Conservation (phyloP, 2,797 vertebrate genomes). For the Gymnodraco acuticeps region DNA sequence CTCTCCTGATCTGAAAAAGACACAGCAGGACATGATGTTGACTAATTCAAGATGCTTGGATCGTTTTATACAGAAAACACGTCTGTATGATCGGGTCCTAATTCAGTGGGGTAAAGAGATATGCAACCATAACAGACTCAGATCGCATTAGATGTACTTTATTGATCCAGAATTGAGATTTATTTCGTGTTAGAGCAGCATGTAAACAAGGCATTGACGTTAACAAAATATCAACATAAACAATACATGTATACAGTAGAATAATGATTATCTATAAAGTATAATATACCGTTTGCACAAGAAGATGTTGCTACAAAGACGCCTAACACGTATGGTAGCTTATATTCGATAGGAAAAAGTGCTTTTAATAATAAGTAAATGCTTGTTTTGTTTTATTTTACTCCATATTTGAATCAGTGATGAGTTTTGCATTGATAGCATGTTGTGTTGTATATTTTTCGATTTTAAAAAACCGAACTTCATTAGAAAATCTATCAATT, state of each 20-base stretch:
- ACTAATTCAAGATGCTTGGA: slow-evolving; percentile 8
- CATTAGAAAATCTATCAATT: not conserved
- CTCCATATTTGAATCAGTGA: not conserved
- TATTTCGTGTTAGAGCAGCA: no score
- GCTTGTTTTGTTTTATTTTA: no score
- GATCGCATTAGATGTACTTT: no score
- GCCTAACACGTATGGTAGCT: no score
- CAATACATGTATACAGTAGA: no score
- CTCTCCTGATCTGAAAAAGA: not conserved
- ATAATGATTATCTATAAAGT: no score
- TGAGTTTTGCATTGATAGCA: not conserved
- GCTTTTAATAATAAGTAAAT: no score
- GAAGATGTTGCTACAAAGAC: no score
- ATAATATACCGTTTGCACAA: no score
- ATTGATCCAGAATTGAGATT: no score
- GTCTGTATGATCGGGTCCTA: not conserved
- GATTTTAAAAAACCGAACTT: not conserved
- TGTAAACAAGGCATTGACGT: no score
- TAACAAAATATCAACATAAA: not conserved
- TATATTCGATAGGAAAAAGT: no score
- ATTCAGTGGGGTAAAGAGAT: not conserved
- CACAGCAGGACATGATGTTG: not conserved
- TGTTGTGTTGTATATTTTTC: not conserved
- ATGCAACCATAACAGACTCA: not conserved
- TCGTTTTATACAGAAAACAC: not conserved